Evolutionary conservation across 2,113 vertebrate species (phyloP).

Genomic region (Pyxicephalus adspersus): DNA sequence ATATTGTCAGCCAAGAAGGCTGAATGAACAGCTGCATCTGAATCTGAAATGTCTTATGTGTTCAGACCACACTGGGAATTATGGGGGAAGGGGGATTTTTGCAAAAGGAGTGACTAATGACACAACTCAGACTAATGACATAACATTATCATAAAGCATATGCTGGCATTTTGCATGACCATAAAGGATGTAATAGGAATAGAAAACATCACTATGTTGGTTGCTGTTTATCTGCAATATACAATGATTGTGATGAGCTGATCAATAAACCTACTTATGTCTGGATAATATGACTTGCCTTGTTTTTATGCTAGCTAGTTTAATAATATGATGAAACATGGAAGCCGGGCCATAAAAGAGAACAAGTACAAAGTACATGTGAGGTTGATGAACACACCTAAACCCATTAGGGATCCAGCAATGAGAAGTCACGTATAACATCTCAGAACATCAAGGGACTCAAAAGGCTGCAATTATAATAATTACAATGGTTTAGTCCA

Average conservation of each 20-base stretch:
- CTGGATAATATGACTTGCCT: background rate
- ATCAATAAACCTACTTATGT: background rate
- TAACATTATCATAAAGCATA: too few species aligned
- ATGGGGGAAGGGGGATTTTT: too few species aligned
- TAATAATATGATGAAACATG: background rate
- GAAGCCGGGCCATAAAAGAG: background rate
- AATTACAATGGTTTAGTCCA: slow-evolving; percentile 35
- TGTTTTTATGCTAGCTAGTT: background rate
- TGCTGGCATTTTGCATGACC: too few species aligned
- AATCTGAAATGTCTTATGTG: too few species aligned
- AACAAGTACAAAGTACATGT: background rate
- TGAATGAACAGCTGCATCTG: too few species aligned
- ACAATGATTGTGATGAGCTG: background rate
- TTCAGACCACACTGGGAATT: too few species aligned
- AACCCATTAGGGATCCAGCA: slow-evolving; percentile 15
- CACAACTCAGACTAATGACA: too few species aligned
- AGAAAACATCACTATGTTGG: too few species aligned
- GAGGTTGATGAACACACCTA: slow-evolving; percentile 18
- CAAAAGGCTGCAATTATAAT: slow-evolving; percentile 40
- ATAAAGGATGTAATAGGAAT: too few species aligned
- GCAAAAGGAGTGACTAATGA: too few species aligned
- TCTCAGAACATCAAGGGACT: slow-evolving; percentile 42
- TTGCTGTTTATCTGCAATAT: too few species aligned
- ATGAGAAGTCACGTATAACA: background rate
- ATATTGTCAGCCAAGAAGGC: too few species aligned